Evolutionary conservation across 2,888 invertebrate genomes (phyloP), one percentile per base, ranked within the genome.

Genomic region (Scrobipalpa costella): DNA sequence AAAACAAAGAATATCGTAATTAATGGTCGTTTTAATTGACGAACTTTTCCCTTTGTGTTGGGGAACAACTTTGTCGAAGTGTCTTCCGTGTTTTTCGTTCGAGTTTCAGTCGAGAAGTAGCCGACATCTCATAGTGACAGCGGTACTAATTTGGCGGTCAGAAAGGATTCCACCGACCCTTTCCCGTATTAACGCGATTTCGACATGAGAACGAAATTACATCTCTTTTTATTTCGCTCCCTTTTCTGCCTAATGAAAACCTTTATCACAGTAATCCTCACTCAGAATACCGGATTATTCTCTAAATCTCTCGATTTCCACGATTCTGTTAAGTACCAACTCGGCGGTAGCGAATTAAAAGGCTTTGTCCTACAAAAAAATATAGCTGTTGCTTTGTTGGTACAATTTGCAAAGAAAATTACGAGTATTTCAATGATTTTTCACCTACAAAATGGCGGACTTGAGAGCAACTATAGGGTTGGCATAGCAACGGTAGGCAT

Each of bases 201-300:
- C 75, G 76, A 77, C 81, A 80, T 75, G 79, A 79, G 78, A 79
- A 78, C 75, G 74, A 77, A 81, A 84, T 85, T 81, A 84, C 77
- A 76, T 77, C 73, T 79, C 78, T 82, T 80, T 81, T 83, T 83
- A 79, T 79, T 78, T 73, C 67, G 72, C 73, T 73, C 77, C 75
- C 74, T 77, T 78, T 75, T 74, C 73, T 71, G 73, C 72, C 75
- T 83, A 81, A 84, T 83, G 81, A 83, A 83, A 83, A 79, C 77
- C 81, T 76, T 79, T 72, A 73, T 75, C 68, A 69, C 67, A 65
- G 66, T 72, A 72, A 73, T 72, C 71, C 71, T 49, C 63, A 50
- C 61, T 50, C 63, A 61, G 61, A 65, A 63, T 63, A 61, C 65
- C 58, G 65, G 61, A 66, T 66, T 63, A 63, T 61, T 57, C 21